Evolutionary conservation across 2,113 vertebrate species (phyloP), one percentile per base, ranked within the genome.

Genomic region (Hyla sarda): DNA sequence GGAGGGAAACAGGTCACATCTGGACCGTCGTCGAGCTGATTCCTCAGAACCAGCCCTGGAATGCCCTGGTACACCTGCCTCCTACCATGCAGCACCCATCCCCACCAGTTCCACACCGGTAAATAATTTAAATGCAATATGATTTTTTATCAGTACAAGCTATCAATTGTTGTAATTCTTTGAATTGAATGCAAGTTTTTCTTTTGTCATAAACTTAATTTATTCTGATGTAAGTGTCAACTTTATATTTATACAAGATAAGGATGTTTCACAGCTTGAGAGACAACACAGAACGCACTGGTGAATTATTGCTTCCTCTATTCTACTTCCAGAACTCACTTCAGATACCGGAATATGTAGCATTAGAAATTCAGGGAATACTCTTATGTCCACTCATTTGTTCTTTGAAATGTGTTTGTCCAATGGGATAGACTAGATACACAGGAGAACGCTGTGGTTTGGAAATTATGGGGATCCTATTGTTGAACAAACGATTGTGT

Each of bases 401-500:
- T 45, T 11, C 65, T 23, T 60, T 34, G 10, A 23, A 17, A 25
- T 25, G 30, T 45, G 6, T 72, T 56, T 67, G 60, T 48, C 37
- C 75, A 28, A 30, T 45, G 10, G 25, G 62, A 71, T 34, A 56
- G 74, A 45, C 56, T 32, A 47, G 23, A 45, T n/a, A 48, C 73
- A 52, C 8, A 78, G 60, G 74, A 85, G 14, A 78, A 48, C 13
- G 12, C 17, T 54, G 74, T 14, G 32, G 48, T 80, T 86, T 56
- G 37, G 76, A 80, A 80, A 86, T 72, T 3, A 47, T 72, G 62
- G 60, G 62, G 71, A 86, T 71, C n/a, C 30, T 80, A 56, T 69
- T 69, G 74, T 85, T 54, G 30, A 85, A 85, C 74, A 78, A 78
- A 54, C 6, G 47, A 71, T 79, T 69, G 60, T 77, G 73, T 65